These are phyloP conservation scores for Prietella phreatophila DNA, from an alignment of 2,113 vertebrate genomes.

Conservation along the genomic window DNA sequence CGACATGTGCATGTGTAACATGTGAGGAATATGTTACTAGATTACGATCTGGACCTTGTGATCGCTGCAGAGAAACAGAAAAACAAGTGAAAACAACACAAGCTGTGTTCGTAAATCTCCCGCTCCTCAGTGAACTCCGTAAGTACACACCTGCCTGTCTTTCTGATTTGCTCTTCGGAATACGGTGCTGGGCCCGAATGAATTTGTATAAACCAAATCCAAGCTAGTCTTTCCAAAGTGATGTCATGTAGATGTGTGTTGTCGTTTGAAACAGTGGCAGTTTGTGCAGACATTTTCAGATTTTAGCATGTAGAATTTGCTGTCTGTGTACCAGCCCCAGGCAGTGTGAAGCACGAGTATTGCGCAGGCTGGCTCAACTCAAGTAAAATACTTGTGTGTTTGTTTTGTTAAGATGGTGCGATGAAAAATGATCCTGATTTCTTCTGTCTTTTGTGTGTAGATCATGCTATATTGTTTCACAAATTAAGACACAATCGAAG, in stretches of 20 bases:
- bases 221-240: not conserved
- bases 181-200: not conserved
- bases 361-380: not conserved
- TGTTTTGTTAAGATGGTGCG: too few relatives aligned
- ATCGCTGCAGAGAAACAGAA: conserved; percentile 82
- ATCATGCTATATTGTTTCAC: too few relatives aligned
- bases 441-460: too few relatives aligned
- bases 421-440: too few relatives aligned
- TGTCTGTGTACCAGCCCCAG: not conserved
- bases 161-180: not conserved
- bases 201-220: not conserved
- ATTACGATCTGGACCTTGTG: conserved; percentile 81
- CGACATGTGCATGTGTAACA: not conserved
- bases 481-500: too few relatives aligned
- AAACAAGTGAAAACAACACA: conserved; percentile 83
- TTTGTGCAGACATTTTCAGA: not conserved
- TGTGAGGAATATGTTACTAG: conserved; percentile 63
- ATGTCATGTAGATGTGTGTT: not conserved
- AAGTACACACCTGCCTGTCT: conserved; percentile 61
- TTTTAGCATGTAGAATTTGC: not conserved
- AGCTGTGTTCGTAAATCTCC: conserved; percentile 79
- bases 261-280: not conserved
- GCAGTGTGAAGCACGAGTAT: not conserved
- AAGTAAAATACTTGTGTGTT: not conserved
- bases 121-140: conserved; percentile 85